phyloP scores from a whole-genome alignment of 2,797 vertebrate genomes.

The Odontamblyopus lacepedii region DNA sequence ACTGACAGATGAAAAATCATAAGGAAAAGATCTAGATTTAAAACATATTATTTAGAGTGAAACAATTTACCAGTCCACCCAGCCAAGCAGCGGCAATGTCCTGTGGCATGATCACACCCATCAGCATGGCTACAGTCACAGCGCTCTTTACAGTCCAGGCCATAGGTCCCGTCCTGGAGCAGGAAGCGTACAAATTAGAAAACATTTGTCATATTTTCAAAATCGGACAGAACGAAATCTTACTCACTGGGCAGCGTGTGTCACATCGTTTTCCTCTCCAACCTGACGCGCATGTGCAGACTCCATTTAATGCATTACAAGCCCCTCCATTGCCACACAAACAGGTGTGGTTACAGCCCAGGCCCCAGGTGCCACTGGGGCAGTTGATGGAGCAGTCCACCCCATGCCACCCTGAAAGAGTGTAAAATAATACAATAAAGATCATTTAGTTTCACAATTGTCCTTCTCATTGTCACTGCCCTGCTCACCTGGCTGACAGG shows the following conservation, averaged over 20 bases:
- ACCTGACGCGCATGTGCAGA: constrained; percentile 88
- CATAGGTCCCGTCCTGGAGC: constrained; percentile 89
- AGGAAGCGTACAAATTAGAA: not conserved
- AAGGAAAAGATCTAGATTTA: not conserved
- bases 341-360: constrained; percentile 90
- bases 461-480: not conserved
- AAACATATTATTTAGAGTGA: not conserved
- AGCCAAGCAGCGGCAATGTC: constrained; percentile 90
- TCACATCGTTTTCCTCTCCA: constrained; percentile 92
- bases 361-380: constrained; percentile 91
- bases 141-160: constrained; percentile 88
- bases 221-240: not conserved
- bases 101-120: constrained; percentile 90
- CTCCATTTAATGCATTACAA: constrained; percentile 87
- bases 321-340: constrained; percentile 88
- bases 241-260: constrained; percentile 85
- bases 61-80: constrained; percentile 90
- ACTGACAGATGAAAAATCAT: constrained; percentile 13
- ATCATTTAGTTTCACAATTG: not conserved
- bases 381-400: constrained; percentile 96
- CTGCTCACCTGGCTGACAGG: constrained; percentile 88
- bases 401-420: constrained; percentile 88
- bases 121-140: constrained; percentile 97
- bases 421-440: not conserved
- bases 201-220: not conserved